These are phyloP conservation scores for Pseudomyrmex pallidus DNA, from an alignment of 1,140 invertebrate genomes.

Conservation along the genomic window DNA sequence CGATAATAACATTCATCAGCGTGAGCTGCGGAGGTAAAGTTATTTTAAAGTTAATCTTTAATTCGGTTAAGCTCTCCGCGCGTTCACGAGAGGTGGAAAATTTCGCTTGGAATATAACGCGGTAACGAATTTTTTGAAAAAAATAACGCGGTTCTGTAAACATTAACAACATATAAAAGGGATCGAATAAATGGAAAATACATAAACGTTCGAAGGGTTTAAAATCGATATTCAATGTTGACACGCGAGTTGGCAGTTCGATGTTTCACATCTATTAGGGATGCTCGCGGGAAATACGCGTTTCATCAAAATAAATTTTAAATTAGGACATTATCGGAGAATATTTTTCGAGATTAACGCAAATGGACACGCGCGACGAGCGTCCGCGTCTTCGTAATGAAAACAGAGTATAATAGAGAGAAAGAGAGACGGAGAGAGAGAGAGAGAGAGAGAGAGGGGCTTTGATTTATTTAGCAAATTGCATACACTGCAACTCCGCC, in stretches of 20 bases:
- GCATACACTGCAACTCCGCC: constrained; percentile 34
- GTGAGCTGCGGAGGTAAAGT: constrained; percentile 33
- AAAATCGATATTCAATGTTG: constrained; percentile 48
- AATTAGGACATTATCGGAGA: constrained; percentile 44
- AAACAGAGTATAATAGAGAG: constrained; percentile 31
- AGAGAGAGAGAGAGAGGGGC: background rate
- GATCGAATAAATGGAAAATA: constrained; percentile 55
- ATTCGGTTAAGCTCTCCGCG: constrained; percentile 44
- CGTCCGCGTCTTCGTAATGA: constrained; percentile 32
- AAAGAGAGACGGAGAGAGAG: too few species aligned
- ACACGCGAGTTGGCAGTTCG: constrained; percentile 14
- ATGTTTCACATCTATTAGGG: constrained; percentile 41
- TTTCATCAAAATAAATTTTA: constrained; percentile 54
- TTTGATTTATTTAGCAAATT: constrained; percentile 57
- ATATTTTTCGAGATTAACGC: constrained; percentile 53
- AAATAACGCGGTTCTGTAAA: constrained; percentile 26
- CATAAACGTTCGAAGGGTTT: constrained; percentile 37
- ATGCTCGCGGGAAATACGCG: background rate
- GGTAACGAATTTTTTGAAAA: constrained; percentile 48
- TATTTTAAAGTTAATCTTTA: constrained; percentile 61
- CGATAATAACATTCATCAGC: constrained; percentile 59
- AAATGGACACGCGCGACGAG: constrained; percentile 20
- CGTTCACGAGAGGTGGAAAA: constrained; percentile 30
- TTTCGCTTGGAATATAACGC: constrained; percentile 42
- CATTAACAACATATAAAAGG: constrained; percentile 43